A percentile compares a stretch with the other conserved stretches of the same genome.
These are phyloP conservation scores for Mastomys coucha DNA, from an alignment of 2,113 vertebrate species.

Conservation along the genomic window DNA sequence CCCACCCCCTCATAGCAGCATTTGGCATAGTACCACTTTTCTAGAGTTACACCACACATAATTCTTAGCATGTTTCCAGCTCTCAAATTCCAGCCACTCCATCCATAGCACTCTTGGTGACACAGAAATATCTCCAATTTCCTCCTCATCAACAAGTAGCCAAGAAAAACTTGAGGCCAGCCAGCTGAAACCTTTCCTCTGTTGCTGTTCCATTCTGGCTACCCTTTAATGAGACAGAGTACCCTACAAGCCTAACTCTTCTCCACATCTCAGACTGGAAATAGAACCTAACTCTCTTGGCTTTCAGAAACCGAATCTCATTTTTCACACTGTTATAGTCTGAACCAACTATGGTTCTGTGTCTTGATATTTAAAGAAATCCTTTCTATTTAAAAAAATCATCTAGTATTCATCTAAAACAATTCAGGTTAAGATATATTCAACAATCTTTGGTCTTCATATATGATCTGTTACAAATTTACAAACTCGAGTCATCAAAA, in stretches of 20 bases:
- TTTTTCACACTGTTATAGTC: not conserved
- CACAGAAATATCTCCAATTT: constrained; percentile 37
- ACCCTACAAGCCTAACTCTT: not conserved
- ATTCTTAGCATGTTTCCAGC: not conserved
- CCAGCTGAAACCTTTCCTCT: constrained; percentile 10
- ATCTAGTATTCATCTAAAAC: not conserved
- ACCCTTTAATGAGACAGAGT: not conserved
- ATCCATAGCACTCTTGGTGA: not conserved
- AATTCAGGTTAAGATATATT: not conserved
- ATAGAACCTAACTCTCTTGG: not conserved
- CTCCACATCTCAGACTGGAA: constrained; percentile 7
- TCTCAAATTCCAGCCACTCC: not conserved
- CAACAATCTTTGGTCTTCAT: constrained; percentile 13
- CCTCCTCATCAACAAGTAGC: constrained; percentile 33
- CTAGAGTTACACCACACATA: not conserved
- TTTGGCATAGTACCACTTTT: not conserved
- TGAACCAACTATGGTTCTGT: not conserved
- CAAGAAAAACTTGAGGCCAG: constrained; percentile 36
- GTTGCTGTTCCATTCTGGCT: not conserved
- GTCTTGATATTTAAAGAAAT: constrained; percentile 52
- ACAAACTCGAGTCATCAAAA: constrained; percentile 18
- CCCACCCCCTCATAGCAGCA: not conserved
- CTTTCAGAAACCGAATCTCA: constrained; percentile 41
- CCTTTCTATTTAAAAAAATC: not conserved
- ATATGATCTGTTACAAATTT: constrained; percentile 1